A percentile compares a stretch with the other conserved stretches of the same genome.
Conservation (phyloP, 2,888 invertebrate species). For the Pristionchus exspectatus region DNA sequence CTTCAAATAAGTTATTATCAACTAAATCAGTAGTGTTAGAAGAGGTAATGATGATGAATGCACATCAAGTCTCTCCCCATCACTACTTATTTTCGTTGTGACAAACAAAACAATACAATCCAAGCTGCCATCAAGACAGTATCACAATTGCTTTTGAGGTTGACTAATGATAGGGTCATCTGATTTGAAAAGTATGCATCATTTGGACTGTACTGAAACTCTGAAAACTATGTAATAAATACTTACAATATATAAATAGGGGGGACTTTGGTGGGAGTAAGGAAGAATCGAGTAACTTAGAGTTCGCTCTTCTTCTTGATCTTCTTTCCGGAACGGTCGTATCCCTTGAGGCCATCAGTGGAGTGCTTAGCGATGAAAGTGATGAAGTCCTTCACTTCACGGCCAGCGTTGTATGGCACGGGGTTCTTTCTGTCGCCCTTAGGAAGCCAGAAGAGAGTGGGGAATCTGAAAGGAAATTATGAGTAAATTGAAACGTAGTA, state of each 20-base stretch:
- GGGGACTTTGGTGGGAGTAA: neutral
- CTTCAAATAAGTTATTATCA: constrained; percentile 51
- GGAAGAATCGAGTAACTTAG: constrained; percentile 42
- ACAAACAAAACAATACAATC: constrained; percentile 41
- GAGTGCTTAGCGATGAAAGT: constrained; percentile 95
- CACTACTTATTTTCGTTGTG: constrained; percentile 26
- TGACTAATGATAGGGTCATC: constrained; percentile 43
- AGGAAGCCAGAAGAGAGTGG: constrained; percentile 95
- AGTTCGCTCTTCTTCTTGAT: constrained; percentile 81
- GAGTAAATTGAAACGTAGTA: neutral
- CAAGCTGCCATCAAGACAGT: constrained; percentile 47
- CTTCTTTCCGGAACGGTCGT: constrained; percentile 88
- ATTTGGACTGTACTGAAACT: constrained; percentile 44
- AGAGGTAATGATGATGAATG: neutral
- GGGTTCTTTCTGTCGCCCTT: constrained; percentile 85
- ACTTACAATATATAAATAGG: constrained; percentile 49
- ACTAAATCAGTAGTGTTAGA: constrained; percentile 29
- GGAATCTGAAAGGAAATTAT: constrained; percentile 84
- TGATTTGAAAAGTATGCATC: constrained; percentile 54
- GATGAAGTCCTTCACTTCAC: constrained; percentile 93
- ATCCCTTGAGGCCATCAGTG: constrained; percentile 90
- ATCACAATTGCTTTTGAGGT: constrained; percentile 53
- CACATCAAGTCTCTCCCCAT: neutral
- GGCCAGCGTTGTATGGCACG: constrained; percentile 87
- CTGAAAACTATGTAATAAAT: constrained; percentile 44